Base-by-base conservation (phyloP, 2,888 invertebrate genomes). In the Xestia xanthographa region DNA sequence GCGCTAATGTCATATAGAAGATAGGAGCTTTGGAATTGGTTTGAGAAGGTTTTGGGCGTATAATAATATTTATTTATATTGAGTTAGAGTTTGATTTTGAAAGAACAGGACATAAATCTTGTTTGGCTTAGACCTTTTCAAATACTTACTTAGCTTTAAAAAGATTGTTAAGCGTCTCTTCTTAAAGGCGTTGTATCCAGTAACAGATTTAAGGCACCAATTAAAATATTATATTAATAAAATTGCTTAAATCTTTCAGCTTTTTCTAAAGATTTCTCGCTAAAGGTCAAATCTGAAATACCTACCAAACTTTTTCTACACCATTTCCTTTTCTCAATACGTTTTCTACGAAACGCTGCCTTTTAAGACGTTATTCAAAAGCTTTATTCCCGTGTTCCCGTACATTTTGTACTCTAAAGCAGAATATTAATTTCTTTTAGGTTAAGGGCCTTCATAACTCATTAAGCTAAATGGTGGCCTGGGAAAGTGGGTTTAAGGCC, bases 381-480 rank as follows among this genome's bases (percentile, higher is more conserved):
- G 75, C 79, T 85, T 83, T 73, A 85, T 50, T 65, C 69, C 38
- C 63, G 22, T 75, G 72, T 50, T 58, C 69, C 38, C 65, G 22
- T 75, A 75, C 69, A 79, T 73, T 75, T 85, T 75, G 72, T 85
- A 72, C 77, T 78, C 70, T 78, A 75, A 66, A 85, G 68, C 70
- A 58, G 82, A 91, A 87, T 90, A 90, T 89, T 90, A 92, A 92
- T 91, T 91, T 92, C 90, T 87, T 74, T 73, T 81, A 92, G 91
- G 91, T 91, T 90, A 80, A 73, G 56, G 82, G 50, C 86, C 77
- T 87, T 87, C 87, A 85, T 90, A 92, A 90, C 91, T 94, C 93
- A 92, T 94, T 94, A 93, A 87, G 77, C 86, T 90, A 92, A 94
- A 94, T 92, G 93, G 91, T 90, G 90, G 91, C 89, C 90, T 88